These are phyloP conservation scores for Sericinus montela DNA, from an alignment of 2,888 invertebrate genomes.

Conservation along the genomic window DNA sequence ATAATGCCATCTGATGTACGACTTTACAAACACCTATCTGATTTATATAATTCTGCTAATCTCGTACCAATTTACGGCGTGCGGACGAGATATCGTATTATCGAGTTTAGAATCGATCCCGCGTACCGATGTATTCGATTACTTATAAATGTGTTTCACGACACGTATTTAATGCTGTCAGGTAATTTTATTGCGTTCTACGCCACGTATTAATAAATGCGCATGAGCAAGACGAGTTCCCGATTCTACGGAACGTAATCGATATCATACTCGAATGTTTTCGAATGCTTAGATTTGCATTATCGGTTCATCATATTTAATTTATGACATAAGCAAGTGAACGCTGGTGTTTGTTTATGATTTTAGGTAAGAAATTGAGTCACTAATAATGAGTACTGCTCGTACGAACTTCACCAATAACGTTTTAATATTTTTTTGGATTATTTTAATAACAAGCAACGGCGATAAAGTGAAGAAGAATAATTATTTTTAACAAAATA, in stretches of 20 bases:
- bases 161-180: slow-evolving; percentile 36
- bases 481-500: too few species aligned
- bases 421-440: too few species aligned
- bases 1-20: neutral
- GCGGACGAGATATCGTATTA: slow-evolving; percentile 36
- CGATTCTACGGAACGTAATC: slow-evolving; percentile 46
- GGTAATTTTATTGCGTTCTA: slow-evolving; percentile 31
- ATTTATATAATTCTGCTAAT: slow-evolving; percentile 11
- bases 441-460: too few species aligned
- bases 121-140: slow-evolving; percentile 71
- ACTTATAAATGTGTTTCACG: slow-evolving; percentile 67
- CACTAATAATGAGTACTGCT: too few species aligned
- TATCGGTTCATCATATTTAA: neutral
- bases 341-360: too few species aligned
- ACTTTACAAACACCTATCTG: neutral
- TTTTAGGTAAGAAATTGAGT: too few species aligned
- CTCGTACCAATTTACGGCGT: slow-evolving; percentile 7
- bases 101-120: slow-evolving; percentile 53
- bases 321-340: too few species aligned
- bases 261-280: slow-evolving; percentile 34
- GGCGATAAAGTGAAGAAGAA: too few species aligned
- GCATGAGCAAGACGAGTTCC: slow-evolving; percentile 21
- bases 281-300: slow-evolving; percentile 4
- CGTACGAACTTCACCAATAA: too few species aligned
- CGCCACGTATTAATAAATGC: slow-evolving; percentile 33